Evolutionary conservation across 2,888 invertebrate genomes (phyloP).

Genomic region (Dryobota labecula): DNA sequence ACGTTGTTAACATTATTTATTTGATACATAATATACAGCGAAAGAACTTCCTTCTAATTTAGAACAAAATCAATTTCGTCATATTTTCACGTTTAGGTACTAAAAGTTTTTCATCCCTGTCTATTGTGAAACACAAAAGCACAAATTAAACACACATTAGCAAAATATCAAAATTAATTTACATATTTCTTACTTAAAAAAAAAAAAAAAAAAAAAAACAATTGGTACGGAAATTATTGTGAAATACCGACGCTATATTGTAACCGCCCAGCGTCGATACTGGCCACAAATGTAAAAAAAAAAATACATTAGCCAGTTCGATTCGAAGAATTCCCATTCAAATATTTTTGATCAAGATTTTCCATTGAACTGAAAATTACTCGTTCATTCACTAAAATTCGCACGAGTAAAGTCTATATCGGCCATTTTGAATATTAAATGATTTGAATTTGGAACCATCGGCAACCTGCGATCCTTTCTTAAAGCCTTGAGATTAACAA

Average conservation of each 20-base stretch:
- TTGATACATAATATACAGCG: no score
- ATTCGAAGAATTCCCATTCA: neutral
- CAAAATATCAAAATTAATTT: neutral
- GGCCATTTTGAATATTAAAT: neutral
- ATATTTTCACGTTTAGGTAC: neutral
- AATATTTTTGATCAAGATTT: neutral
- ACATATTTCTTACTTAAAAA: neutral
- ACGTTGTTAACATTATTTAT: no score
- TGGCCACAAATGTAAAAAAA: neutral
- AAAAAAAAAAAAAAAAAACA: no score
- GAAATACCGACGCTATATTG: neutral
- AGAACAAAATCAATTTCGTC: no score
- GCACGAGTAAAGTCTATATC: neutral
- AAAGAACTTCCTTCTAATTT: no score
- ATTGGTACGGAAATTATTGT: neutral
- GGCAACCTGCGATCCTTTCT: constrained; percentile 38
- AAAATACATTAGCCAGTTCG: neutral
- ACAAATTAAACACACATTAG: neutral
- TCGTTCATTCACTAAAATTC: neutral
- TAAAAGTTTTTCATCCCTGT: neutral
- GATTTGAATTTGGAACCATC: constrained; percentile 15
- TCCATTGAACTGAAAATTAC: neutral
- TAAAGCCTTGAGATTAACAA: constrained; percentile 47
- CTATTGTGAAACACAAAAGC: neutral
- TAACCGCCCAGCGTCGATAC: neutral